A percentile compares a stretch with the other conserved stretches of the same genome.
Evolutionary conservation across 1,140 invertebrate species (phyloP).

Genomic region (Drosophila kanapiae): DNA sequence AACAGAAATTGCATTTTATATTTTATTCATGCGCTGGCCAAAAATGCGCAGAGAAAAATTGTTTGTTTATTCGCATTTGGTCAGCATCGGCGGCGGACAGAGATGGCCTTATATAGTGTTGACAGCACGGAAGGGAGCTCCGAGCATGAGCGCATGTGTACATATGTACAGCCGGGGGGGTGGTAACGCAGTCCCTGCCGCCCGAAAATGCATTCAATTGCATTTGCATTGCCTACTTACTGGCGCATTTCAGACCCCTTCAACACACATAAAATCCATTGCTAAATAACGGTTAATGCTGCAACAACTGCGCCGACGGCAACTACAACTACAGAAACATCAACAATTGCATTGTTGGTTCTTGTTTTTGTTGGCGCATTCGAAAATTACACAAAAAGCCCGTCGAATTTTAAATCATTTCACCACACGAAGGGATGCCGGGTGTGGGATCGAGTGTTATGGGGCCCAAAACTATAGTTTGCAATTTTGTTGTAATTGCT

Average conservation of each 20-base stretch:
- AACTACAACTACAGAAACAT: constrained; percentile 6
- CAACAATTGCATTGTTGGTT: constrained; percentile 24
- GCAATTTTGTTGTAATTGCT: constrained; percentile 72
- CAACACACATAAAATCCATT: constrained; percentile 53
- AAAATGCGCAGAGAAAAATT: constrained; percentile 40
- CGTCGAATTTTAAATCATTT: constrained; percentile 71
- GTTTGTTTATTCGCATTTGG: constrained; percentile 38
- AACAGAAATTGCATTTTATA: constrained; percentile 74
- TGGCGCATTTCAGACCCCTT: constrained; percentile 13
- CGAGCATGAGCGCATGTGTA: background rate
- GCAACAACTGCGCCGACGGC: constrained; percentile 39
- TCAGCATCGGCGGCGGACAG: background rate
- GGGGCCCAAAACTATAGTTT: constrained; percentile 39
- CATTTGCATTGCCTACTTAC: constrained; percentile 59
- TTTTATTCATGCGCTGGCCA: constrained; percentile 64
- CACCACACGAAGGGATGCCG: constrained; percentile 14
- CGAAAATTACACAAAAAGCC: constrained; percentile 57
- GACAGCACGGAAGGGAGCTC: background rate
- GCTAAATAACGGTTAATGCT: constrained; percentile 76
- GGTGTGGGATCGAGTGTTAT: background rate
- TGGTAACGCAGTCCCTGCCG: background rate
- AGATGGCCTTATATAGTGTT: constrained; percentile 8
- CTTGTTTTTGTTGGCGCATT: constrained; percentile 38
- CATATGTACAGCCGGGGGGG: background rate
- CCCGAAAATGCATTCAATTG: constrained; percentile 43